A percentile compares a stretch with the other conserved stretches of the same genome.
These are phyloP conservation scores for Drosophila oshimai DNA, from an alignment of 1,140 invertebrate genomes.

Conservation along the genomic window DNA sequence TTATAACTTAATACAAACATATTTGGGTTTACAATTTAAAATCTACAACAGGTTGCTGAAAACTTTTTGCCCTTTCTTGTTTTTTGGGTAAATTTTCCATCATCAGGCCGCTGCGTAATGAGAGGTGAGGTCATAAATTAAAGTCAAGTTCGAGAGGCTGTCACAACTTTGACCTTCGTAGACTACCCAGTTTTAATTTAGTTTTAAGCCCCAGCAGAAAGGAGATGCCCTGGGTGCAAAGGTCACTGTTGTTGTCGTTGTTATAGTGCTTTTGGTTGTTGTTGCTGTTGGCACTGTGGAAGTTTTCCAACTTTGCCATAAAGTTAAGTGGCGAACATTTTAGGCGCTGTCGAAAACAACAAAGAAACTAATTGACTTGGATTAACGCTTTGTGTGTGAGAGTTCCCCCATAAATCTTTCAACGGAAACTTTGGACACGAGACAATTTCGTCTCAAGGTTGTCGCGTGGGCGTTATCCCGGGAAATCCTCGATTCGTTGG, in stretches of 20 bases:
- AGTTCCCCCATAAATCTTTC: conserved; percentile 59
- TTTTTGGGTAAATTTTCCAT: background rate
- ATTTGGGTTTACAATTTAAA: background rate
- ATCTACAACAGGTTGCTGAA: background rate
- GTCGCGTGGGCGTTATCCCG: conserved; percentile 12
- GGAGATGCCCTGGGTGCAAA: conserved; percentile 16
- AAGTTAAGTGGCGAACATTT: conserved; percentile 66
- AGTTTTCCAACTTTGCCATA: conserved; percentile 73
- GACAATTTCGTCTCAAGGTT: conserved; percentile 58
- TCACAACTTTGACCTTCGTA: conserved; percentile 47
- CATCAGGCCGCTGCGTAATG: conserved; percentile 15
- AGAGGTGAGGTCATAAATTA: conserved; percentile 41
- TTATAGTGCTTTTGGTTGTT: conserved; percentile 39
- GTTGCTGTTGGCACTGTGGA: conserved; percentile 29
- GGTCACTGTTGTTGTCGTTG: conserved; percentile 39
- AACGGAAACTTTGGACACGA: conserved; percentile 36
- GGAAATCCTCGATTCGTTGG: background rate
- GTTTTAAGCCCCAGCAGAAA: conserved; percentile 39
- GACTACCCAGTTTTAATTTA: conserved; percentile 45
- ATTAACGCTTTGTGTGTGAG: conserved; percentile 54
- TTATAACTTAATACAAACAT: no score
- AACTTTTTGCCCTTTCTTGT: background rate
- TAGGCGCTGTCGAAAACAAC: conserved; percentile 61
- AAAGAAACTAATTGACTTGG: conserved; percentile 79
- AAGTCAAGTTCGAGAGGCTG: conserved; percentile 35